Percentiles rank a stretch among this genome's conserved stretches.
These are phyloP conservation scores for Ophraella communa DNA, from an alignment of 2,888 invertebrate species.

Conservation along the genomic window DNA sequence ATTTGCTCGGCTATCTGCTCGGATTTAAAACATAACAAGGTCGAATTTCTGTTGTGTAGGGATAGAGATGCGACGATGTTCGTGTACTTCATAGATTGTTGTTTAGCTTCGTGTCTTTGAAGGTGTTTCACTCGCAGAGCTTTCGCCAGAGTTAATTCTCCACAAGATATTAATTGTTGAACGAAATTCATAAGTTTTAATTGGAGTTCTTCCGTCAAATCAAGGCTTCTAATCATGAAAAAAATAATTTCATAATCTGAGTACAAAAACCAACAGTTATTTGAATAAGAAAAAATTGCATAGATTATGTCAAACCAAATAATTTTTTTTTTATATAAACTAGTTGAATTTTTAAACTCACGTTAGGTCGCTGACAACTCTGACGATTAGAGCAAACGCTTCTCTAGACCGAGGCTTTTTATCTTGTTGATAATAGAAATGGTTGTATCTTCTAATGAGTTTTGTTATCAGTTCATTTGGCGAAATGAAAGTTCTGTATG, in stretches of 20 bases:
- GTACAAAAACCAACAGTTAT: too few relatives aligned
- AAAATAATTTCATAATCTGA: background rate
- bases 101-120: conserved; percentile 71
- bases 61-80: conserved; percentile 48
- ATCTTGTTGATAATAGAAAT: conserved; percentile 75
- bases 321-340: background rate
- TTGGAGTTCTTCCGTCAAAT: conserved; percentile 81
- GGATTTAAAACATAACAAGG: conserved; percentile 91
- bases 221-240: conserved; percentile 72
- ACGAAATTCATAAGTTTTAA: conserved; percentile 91
- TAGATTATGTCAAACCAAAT: too few relatives aligned
- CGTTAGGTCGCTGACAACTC: conserved; percentile 97
- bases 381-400: conserved; percentile 89
- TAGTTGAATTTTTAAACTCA: conserved; percentile 65
- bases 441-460: conserved; percentile 79
- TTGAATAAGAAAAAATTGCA: too few relatives aligned
- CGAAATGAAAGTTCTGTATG: conserved; percentile 94
- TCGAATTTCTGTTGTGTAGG: conserved; percentile 61
- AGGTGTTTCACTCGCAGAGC: conserved; percentile 88
- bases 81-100: conserved; percentile 43
- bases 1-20: conserved; percentile 97
- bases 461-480: conserved; percentile 87
- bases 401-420: conserved; percentile 82
- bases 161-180: conserved; percentile 89
- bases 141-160: conserved; percentile 91